These are phyloP conservation scores for Tricholauxania praeusta DNA, from an alignment of 2,888 invertebrate genomes.

Conservation along the genomic window DNA sequence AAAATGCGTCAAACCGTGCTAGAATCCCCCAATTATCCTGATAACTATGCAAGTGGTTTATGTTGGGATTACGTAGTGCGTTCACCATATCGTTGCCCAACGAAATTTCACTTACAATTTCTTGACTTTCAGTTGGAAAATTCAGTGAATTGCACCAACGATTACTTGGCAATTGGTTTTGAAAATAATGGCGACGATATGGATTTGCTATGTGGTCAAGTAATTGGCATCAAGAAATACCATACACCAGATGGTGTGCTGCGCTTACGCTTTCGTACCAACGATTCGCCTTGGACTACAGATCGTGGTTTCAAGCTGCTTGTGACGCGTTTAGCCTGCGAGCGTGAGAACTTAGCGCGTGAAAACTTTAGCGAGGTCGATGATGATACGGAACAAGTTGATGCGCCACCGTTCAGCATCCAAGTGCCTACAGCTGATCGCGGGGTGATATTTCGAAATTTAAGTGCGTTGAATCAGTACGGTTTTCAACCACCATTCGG, in stretches of 20 bases:
- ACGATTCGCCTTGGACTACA: constrained; percentile 60
- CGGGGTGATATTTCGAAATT: constrained; percentile 48
- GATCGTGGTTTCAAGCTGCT: constrained; percentile 70
- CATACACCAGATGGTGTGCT: constrained; percentile 68
- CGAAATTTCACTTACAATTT: constrained; percentile 71
- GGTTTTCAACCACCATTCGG: no score
- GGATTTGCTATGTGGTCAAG: constrained; percentile 70
- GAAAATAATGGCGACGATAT: constrained; percentile 58
- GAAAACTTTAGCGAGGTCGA: constrained; percentile 40
- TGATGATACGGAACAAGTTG: constrained; percentile 52
- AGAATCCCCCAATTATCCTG: constrained; percentile 71
- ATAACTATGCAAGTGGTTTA: constrained; percentile 66
- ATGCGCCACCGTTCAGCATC: constrained; percentile 50
- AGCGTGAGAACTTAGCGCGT: constrained; percentile 56
- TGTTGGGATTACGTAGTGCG: constrained; percentile 70
- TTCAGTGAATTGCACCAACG: constrained; percentile 69
- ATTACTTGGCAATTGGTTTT: constrained; percentile 70
- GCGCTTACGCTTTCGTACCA: constrained; percentile 68
- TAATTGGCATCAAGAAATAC: constrained; percentile 69
- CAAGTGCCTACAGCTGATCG: constrained; percentile 44
- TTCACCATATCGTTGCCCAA: constrained; percentile 69
- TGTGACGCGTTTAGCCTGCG: constrained; percentile 69
- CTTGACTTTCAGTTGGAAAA: constrained; percentile 70
- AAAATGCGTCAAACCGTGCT: constrained; percentile 69
- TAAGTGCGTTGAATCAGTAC: constrained; percentile 17